Evolutionary conservation across 2,888 invertebrate species (phyloP), one percentile per base, ranked within the genome.

Genomic region (Gibbula magus): DNA sequence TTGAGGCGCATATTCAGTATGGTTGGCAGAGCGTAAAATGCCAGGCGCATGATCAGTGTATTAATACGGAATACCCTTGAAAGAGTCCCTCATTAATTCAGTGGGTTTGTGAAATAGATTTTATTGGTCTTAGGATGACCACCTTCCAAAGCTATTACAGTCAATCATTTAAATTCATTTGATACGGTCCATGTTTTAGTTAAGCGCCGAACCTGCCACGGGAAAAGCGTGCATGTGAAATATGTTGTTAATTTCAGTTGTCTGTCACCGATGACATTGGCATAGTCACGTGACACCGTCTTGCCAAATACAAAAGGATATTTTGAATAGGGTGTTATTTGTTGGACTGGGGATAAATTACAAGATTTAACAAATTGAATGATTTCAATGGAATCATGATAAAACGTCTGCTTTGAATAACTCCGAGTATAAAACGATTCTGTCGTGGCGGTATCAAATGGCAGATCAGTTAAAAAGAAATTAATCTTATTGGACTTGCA

Each of bases 161-260:
- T 61, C 61, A 61, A 61, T 61, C 61, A 61, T 61, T 61, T 61
- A 61, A 61, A 61, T 61, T 61, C 61, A 61, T 61, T 61, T 61
- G 61, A 29, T 29, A 61, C 61, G 61, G 61, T 29, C 29, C 22
- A 61, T 29, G 29, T 61, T 29, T 61, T 29, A 61, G 61, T 61
- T 61, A 61, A 61, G 29, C 61, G 61, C 61, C 29, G 29, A 61
- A 16, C 61, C 61, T 61, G 61, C 29, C 61, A 61, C 25, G 29
- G 61, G 61, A 61, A 61, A 61, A 61, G 25, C 29, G 29, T 29
- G 29, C 61, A 29, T 25, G 61, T 61, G 61, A 61, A 61, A 61
- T 61, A 61, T 61, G 61, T 61, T 61, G 61, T 61, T 29, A 61
- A 61, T 61, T 61, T 61, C 61, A 29, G 16, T 25, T 61, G 61